These are phyloP conservation scores for Apis dorsata DNA, from an alignment of 1,140 invertebrate species.

Conservation along the genomic window DNA sequence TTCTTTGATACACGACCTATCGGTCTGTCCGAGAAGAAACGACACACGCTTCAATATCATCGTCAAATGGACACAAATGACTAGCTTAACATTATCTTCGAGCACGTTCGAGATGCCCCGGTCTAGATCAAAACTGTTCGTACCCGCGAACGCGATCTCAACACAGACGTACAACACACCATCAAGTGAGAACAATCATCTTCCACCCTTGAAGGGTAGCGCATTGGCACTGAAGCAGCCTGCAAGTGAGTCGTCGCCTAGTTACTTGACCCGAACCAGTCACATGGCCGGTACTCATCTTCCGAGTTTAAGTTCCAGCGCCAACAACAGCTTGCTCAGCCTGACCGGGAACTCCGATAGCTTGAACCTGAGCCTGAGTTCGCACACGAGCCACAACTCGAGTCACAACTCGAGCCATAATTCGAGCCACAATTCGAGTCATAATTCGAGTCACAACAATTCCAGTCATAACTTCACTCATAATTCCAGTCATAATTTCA, in stretches of 20 bases:
- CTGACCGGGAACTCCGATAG: conserved; percentile 64
- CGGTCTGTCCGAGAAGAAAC: background rate
- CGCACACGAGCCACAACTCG: conserved; percentile 65
- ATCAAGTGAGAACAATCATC: conserved; percentile 72
- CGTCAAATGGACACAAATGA: conserved; percentile 68
- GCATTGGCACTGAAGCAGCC: conserved; percentile 67
- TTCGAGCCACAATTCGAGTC: conserved; percentile 52
- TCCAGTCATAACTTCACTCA: conserved; percentile 3
- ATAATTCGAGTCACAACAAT: conserved; percentile 48
- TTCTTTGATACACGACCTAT: background rate
- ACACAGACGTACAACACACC: conserved; percentile 73
- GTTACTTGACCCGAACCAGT: conserved; percentile 22
- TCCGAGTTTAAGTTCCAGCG: conserved; percentile 69
- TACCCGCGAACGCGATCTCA: conserved; percentile 69
- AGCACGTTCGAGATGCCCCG: conserved; percentile 74
- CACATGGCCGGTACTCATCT: conserved; percentile 59
- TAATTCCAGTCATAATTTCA: conserved; percentile 15
- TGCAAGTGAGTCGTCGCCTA: conserved; percentile 39
- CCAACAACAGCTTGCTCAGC: conserved; percentile 73
- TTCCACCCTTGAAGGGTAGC: conserved; percentile 75
- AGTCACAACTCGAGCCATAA: conserved; percentile 58
- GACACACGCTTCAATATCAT: conserved; percentile 21
- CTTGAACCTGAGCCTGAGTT: conserved; percentile 64
- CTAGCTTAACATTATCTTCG: conserved; percentile 63
- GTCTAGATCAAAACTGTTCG: conserved; percentile 74